Evolutionary conservation across 1,140 invertebrate species (phyloP).

Genomic region (Microplitis demolitor): DNA sequence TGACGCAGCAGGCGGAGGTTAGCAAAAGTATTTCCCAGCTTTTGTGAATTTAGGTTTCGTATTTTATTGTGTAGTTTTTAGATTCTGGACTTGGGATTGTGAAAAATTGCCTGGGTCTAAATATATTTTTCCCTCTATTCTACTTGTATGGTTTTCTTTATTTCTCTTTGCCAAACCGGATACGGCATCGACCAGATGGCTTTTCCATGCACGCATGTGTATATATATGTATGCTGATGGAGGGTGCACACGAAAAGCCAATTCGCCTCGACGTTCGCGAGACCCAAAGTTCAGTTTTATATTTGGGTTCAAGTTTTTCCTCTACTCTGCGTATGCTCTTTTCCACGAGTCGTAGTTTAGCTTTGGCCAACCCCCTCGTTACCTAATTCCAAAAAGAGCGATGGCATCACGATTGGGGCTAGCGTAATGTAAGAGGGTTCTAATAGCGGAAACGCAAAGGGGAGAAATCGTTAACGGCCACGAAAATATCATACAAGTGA

Average conservation of each 20-base stretch:
- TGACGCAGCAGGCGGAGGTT: too few relatives aligned
- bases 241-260: neutral
- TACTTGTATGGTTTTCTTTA: neutral
- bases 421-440: neutral
- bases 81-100: too few relatives aligned
- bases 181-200: conserved; percentile 16
- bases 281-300: neutral
- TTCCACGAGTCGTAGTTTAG: neutral
- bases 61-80: too few relatives aligned
- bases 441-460: conserved; percentile 6
- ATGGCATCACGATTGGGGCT: neutral
- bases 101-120: too few relatives aligned
- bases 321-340: neutral
- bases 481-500: neutral
- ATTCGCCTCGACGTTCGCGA: conserved; percentile 8
- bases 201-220: conserved; percentile 11
- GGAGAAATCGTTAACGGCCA: conserved; percentile 21
- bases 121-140: neutral
- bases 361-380: conserved; percentile 13
- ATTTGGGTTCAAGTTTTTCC: neutral
- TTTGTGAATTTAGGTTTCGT: too few relatives aligned
- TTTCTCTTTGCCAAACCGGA: conserved; percentile 14
- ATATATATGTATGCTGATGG: neutral
- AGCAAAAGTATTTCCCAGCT: too few relatives aligned
- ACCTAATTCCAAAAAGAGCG: conserved; percentile 19